These are phyloP conservation scores for Halcyon chelicuti DNA, from an alignment of 2,797 vertebrate species.

Conservation along the genomic window DNA sequence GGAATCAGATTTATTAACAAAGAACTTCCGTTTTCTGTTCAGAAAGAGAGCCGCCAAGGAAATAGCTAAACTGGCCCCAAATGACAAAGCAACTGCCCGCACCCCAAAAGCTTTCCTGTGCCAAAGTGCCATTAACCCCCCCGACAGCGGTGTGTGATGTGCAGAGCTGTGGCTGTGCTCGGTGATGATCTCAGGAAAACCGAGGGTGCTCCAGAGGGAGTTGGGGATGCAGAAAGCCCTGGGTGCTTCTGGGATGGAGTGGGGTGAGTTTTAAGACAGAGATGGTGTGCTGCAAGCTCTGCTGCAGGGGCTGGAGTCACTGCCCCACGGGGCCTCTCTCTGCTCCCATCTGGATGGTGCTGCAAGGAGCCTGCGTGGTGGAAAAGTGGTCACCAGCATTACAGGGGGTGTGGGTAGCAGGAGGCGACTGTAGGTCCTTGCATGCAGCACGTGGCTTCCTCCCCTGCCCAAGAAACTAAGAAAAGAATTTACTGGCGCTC, in stretches of 20 bases:
- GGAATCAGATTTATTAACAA: not conserved
- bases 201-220: not conserved
- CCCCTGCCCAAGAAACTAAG: not conserved
- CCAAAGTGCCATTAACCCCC: not conserved
- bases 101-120: too few relatives aligned
- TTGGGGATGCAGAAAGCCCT: not conserved
- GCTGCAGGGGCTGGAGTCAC: not conserved
- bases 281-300: not conserved
- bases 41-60: not conserved
- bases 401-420: not conserved
- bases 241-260: not conserved
- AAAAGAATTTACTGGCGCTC: conserved; percentile 44
- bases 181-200: not conserved
- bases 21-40: not conserved
- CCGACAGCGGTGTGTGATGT: rapidly evolving
- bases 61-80: not conserved
- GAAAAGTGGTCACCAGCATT: not conserved
- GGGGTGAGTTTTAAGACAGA: not conserved
- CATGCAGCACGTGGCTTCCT: not conserved
- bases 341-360: not conserved
- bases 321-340: not conserved
- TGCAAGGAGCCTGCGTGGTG: not conserved
- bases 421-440: not conserved
- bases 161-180: not conserved
- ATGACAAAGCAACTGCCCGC: not conserved